Percentiles rank a stretch among this genome's conserved stretches.
Evolutionary conservation across 2,888 invertebrate genomes (phyloP).

Genomic region (Sipha maydis): DNA sequence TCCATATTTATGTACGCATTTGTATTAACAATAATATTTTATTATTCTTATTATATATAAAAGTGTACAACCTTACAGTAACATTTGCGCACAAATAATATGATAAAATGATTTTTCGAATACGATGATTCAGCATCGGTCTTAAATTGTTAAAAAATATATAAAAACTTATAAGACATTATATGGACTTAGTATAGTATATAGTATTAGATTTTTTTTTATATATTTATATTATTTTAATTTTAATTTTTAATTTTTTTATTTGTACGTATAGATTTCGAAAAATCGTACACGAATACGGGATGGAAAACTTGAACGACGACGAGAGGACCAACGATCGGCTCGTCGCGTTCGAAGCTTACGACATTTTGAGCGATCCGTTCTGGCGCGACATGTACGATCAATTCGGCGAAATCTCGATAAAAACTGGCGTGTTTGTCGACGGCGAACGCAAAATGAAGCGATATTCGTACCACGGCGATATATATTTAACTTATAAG

Average conservation of each 20-base stretch:
- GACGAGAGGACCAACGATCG: background rate
- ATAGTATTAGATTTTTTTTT: too few species aligned
- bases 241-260: too few species aligned
- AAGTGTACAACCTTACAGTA: too few species aligned
- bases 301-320: constrained; percentile 29
- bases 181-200: too few species aligned
- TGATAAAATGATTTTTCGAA: background rate
- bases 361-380: constrained; percentile 26
- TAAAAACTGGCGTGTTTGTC: constrained; percentile 26
- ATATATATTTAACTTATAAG: constrained; percentile 46
- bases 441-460: background rate
- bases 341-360: constrained; percentile 41
- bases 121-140: background rate
- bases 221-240: too few species aligned
- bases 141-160: background rate
- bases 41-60: too few species aligned
- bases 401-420: background rate
- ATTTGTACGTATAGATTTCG: background rate
- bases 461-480: constrained; percentile 44
- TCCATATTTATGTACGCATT: too few species aligned
- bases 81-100: background rate
- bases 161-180: too few species aligned
- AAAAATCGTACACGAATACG: constrained; percentile 29
- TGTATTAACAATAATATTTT: too few species aligned
- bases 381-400: constrained; percentile 34